These are phyloP conservation scores for Bergia sp. DNA, from an alignment of 92 coral and sea anemone species.

Conservation along the genomic window DNA sequence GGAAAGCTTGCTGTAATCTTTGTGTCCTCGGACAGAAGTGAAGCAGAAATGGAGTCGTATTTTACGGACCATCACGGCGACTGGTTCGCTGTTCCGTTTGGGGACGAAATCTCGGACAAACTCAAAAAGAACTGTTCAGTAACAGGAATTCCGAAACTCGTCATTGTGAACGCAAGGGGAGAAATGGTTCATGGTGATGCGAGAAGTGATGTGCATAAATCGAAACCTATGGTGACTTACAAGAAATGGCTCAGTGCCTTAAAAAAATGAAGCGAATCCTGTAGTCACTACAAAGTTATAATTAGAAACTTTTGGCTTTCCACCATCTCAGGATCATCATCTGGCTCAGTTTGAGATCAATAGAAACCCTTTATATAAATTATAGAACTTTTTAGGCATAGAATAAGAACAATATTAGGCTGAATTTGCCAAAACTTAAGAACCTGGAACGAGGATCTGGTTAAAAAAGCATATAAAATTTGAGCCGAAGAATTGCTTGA, in stretches of 20 bases:
- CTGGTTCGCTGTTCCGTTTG: slow-evolving; percentile 53
- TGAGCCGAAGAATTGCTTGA: too few species aligned
- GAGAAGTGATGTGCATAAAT: slow-evolving; percentile 46
- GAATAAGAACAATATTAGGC: too few species aligned
- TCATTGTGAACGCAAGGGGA: slow-evolving; percentile 45
- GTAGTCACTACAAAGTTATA: too few species aligned
- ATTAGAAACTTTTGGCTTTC: too few species aligned
- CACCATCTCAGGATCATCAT: too few species aligned
- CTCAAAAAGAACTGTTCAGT: slow-evolving; percentile 54
- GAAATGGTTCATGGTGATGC: slow-evolving; percentile 46
- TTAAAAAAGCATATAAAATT: too few species aligned
- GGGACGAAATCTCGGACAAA: background rate
- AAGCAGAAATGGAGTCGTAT: slow-evolving; percentile 47
- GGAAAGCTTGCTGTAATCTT: slow-evolving; percentile 50
- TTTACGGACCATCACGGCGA: slow-evolving; percentile 54
- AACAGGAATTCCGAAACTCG: slow-evolving; percentile 61
- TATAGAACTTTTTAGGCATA: too few species aligned
- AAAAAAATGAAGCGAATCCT: background rate
- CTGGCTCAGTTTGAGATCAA: too few species aligned
- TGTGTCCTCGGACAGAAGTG: slow-evolving; percentile 51
- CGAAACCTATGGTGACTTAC: slow-evolving; percentile 36
- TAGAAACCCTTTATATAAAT: too few species aligned
- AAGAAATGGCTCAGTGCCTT: slow-evolving; percentile 34
- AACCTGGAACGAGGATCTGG: too few species aligned
- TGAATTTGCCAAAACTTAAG: too few species aligned